phyloP scores from a whole-genome alignment of 1,140 invertebrate species.

The Augochlora pura region DNA sequence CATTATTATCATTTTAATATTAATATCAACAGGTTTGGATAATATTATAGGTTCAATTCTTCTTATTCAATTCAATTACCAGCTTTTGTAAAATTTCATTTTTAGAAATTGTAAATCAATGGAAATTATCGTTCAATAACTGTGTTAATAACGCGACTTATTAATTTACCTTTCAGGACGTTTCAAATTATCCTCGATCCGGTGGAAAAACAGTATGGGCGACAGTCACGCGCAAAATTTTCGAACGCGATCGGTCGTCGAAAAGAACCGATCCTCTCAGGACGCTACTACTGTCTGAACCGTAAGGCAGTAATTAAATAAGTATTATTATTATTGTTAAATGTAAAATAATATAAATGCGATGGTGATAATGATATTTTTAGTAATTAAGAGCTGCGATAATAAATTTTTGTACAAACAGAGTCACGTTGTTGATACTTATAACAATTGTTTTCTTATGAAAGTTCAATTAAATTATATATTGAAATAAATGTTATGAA shows the following conservation, averaged over 20 bases:
- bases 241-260: constrained; percentile 51
- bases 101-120: too few species aligned
- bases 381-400: neutral
- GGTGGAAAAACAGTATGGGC: constrained; percentile 63
- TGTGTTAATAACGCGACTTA: too few species aligned
- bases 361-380: neutral
- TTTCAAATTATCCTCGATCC: constrained; percentile 60
- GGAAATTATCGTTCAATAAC: too few species aligned
- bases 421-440: neutral
- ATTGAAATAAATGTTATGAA: too few species aligned
- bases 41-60: too few species aligned
- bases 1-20: too few species aligned
- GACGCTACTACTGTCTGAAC: constrained; percentile 5
- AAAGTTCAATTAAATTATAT: neutral
- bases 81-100: too few species aligned
- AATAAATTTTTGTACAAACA: constrained; percentile 4
- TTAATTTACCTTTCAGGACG: constrained; percentile 54
- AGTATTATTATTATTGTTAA: neutral
- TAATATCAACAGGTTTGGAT: too few species aligned
- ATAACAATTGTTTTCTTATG: neutral
- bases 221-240: constrained; percentile 64
- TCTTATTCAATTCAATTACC: too few species aligned
- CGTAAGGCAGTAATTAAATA: neutral
- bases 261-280: constrained; percentile 40
- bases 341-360: neutral